Percentiles rank a stretch among this genome's conserved stretches.
Conservation (phyloP, 2,797 vertebrate species). For the Podarcis lilfordi region DNA sequence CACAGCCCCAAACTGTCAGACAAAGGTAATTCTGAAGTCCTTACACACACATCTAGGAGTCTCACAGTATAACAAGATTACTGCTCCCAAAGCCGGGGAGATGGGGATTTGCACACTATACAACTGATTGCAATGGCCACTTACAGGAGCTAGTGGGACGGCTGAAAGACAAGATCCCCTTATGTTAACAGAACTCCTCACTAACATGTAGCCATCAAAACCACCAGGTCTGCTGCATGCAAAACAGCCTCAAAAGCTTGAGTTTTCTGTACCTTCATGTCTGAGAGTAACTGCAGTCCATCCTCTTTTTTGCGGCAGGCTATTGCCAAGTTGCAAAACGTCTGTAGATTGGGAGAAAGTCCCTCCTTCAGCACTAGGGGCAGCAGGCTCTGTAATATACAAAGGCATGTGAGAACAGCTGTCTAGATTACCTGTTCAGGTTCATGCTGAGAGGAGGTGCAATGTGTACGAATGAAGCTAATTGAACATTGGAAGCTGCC, state of each 20-base stretch:
- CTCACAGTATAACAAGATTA: background rate
- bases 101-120: background rate
- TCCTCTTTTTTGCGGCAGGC: conserved; percentile 82
- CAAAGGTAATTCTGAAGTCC: background rate
- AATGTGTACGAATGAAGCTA: too few relatives aligned
- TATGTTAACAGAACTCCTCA: background rate
- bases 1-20: background rate
- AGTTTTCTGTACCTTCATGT: conserved; percentile 81
- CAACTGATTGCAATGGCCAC: too few relatives aligned
- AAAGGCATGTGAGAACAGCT: background rate
- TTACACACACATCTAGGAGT: background rate
- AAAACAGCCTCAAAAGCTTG: rapidly evolving
- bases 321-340: conserved; percentile 88
- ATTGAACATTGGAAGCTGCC: too few relatives aligned
- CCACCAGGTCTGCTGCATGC: too few relatives aligned
- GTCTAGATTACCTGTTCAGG: background rate
- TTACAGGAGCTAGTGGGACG: background rate
- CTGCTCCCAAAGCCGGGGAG: background rate
- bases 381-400: conserved; percentile 80
- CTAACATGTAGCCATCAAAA: too few relatives aligned
- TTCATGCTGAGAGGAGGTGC: background rate
- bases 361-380: conserved; percentile 81
- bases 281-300: conserved; percentile 86
- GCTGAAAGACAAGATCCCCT: background rate
- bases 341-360: conserved; percentile 82